Evolutionary conservation across 2,888 invertebrate species (phyloP).

Genomic region (Corythucha ciliata): DNA sequence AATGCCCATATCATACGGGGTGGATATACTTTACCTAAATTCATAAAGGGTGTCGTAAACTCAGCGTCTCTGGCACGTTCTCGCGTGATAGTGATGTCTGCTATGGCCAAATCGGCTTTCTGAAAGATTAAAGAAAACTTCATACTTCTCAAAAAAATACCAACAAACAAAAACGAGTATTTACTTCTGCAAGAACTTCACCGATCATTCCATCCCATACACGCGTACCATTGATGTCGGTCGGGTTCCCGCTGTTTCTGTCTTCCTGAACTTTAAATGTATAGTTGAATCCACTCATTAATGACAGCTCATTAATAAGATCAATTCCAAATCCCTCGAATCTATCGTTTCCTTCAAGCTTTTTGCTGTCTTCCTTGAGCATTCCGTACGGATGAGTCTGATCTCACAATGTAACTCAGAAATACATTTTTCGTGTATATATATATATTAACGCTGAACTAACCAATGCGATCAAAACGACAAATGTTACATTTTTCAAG

Average conservation of each 20-base stretch:
- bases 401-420: too few species aligned
- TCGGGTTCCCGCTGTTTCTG: slow-evolving; percentile 33
- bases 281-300: slow-evolving; percentile 51
- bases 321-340: slow-evolving; percentile 57
- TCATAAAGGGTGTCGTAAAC: slow-evolving; percentile 94
- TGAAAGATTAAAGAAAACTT: slow-evolving; percentile 42
- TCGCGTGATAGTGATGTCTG: slow-evolving; percentile 81
- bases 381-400: slow-evolving; percentile 59
- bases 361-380: slow-evolving; percentile 45
- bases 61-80: slow-evolving; percentile 81
- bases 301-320: slow-evolving; percentile 50
- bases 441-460: too few species aligned
- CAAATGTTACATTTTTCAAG: slow-evolving; percentile 45
- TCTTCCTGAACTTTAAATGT: slow-evolving; percentile 41
- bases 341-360: slow-evolving; percentile 48
- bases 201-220: slow-evolving; percentile 39
- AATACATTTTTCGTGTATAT: too few species aligned
- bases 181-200: slow-evolving; percentile 43
- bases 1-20: background rate
- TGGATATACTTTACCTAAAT: slow-evolving; percentile 51
- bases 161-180: slow-evolving; percentile 22
- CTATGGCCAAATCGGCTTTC: slow-evolving; percentile 85
- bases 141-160: background rate
- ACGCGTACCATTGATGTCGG: slow-evolving; percentile 39
- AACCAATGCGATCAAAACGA: slow-evolving; percentile 47